A percentile compares a stretch with the other conserved stretches of the same genome.
These are phyloP conservation scores for Coracias cyanogaster DNA, from an alignment of 2,797 vertebrate species.

Conservation along the genomic window DNA sequence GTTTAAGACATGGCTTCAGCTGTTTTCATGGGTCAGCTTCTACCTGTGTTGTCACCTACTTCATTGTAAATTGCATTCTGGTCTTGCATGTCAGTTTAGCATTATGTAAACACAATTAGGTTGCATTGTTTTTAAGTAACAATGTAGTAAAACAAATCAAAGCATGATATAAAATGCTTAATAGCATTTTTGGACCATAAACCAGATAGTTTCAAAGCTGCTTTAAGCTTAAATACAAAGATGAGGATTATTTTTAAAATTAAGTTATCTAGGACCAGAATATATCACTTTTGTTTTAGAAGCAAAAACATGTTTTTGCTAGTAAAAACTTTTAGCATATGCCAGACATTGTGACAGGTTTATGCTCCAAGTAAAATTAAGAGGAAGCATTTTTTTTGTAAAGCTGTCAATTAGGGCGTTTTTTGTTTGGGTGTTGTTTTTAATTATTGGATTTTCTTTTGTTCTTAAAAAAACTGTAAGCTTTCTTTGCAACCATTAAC, in stretches of 20 bases:
- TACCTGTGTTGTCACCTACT: slow-evolving; percentile 74
- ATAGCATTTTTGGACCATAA: slow-evolving; percentile 82
- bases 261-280: slow-evolving; percentile 71
- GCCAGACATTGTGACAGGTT: slow-evolving; percentile 76
- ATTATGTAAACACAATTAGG: slow-evolving; percentile 76
- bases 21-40: slow-evolving; percentile 77
- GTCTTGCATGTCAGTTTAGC: slow-evolving; percentile 86
- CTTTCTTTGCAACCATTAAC: slow-evolving; percentile 82
- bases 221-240: slow-evolving; percentile 70
- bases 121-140: slow-evolving; percentile 77
- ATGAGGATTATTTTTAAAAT: slow-evolving; percentile 50
- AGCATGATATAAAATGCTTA: slow-evolving; percentile 81
- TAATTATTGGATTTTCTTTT: slow-evolving; percentile 67
- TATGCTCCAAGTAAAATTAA: slow-evolving; percentile 80
- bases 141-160: slow-evolving; percentile 75
- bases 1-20: slow-evolving; percentile 81
- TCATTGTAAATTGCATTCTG: slow-evolving; percentile 84
- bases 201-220: slow-evolving; percentile 73
- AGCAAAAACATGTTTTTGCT: slow-evolving; percentile 63
- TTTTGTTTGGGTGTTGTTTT: not conserved
- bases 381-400: slow-evolving; percentile 77
- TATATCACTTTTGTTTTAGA: slow-evolving; percentile 64
- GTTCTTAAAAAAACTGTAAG: slow-evolving; percentile 58
- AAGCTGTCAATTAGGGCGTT: slow-evolving; percentile 49
- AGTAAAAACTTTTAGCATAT: slow-evolving; percentile 54